Base-by-base conservation (phyloP, 1,140 invertebrate genomes). In the Musca vetustissima region DNA sequence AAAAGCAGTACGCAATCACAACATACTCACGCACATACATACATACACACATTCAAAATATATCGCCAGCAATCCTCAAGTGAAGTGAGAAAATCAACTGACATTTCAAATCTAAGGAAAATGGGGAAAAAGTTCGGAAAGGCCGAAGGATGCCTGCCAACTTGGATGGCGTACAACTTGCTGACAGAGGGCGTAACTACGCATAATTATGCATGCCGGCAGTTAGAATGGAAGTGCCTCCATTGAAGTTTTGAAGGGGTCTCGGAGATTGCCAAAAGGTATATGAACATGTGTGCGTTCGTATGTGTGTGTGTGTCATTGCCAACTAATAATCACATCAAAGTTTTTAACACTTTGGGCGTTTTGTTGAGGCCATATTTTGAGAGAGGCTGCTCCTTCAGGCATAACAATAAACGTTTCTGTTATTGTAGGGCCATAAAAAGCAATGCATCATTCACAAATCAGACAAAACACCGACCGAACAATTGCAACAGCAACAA, bases 151-250 rank as follows among this genome's bases (percentile, higher is more conserved):
- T 43, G 36, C 36, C 36, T 43, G 36, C 36, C 28, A 32, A 9
- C 28, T 32, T 32, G 28, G 9, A 32, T 43, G 36, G 36, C 17
- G n/a, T n/a, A 21, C 19, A 17, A 57, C 47, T 49, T 47, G 76
- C 75, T 77, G 75, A 75, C 75, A 77, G 73, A 75, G 72, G 76
- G 76, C 76, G 76, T 78, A 75, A 70, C 76, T 74, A 77, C 64
- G 76, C 74, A 78, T 78, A 78, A 78, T 78, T 78, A 78, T 78
- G 76, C 76, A 78, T 74, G 74, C 50, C 25, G n/a, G 53, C 24
- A 57, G 14, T 24, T 15, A 17, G 22, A 57, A 57, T 50, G 49
- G n/a, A 50, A 22, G 49, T 6, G 28, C 28, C 3, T 8, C 9
- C 17, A 52, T 2, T 21, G 24, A 43, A 6, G 36, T 13, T 43